Base-by-base conservation (phyloP, 2,888 invertebrate species). In the Hyppa rectilinea region DNA sequence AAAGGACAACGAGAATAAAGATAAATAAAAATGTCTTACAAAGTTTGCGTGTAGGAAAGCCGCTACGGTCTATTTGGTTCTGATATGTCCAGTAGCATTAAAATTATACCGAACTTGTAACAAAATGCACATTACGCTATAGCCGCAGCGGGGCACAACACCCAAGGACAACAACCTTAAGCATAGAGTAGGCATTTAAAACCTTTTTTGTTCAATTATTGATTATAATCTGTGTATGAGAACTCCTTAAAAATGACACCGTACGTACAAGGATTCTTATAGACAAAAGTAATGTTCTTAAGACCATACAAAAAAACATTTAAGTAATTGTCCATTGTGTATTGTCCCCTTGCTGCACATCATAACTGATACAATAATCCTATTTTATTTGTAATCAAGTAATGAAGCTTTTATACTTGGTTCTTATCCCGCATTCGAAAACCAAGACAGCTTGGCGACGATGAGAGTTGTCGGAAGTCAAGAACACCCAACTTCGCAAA, bases 11-110 rank as follows among this genome's bases (percentile, higher is more conserved):
- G 66, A 78, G 71, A 60, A 49, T 63, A 40, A 63, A 78, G 14
- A 72, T 72, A 64, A 67, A 59, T 66, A 55, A 75, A 75, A 75
- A 26, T 12, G 23, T 75, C 79, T 79, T 78, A 79, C 79, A 79
- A 72, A 71, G 23, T n/a, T 76, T 67, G 71, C 80, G 68, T 64
- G 78, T 75, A 75, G 76, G 56, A 71, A 78, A 78, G 75, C 78
- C 60, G 78, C 78, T 78, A 78, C 78, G 60, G 31, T 80, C 75
- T 79, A 79, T 67, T 67, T 67, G 36, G 67, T 61, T 76, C 75
- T 76, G 75, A 43, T 52, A 40, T 65, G 61, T 78, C 79, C 79
- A 75, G 75, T 78, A 79, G 78, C 79, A 78, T 75, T 75, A 60
- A 78, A 63, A 70, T 75, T 61, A 66, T 71, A 71, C 65, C 49